These are phyloP conservation scores for Zaprionus taronus DNA, from an alignment of 1,140 invertebrate species.

Conservation along the genomic window DNA sequence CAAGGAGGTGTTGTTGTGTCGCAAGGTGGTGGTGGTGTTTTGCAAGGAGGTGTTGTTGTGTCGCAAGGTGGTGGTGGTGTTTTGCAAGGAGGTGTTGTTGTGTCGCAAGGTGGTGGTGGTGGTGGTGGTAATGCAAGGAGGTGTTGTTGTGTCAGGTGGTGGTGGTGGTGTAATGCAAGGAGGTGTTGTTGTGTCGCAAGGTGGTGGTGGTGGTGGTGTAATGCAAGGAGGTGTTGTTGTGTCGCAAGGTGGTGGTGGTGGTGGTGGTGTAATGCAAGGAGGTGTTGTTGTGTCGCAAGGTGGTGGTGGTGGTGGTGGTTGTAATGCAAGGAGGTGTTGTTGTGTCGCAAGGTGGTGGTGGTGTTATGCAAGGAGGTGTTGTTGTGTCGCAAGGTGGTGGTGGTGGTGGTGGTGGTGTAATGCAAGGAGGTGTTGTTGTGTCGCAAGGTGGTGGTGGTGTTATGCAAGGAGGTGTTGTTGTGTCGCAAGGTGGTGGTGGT, in stretches of 20 bases:
- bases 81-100: not conserved
- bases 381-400: slow-evolving; percentile 4
- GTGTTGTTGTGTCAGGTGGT: not conserved
- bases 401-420: slow-evolving; percentile 29
- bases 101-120: slow-evolving; percentile 6
- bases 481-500: slow-evolving; percentile 7
- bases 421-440: slow-evolving; percentile 21
- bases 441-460: not conserved
- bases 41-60: not conserved
- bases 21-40: slow-evolving; percentile 2
- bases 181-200: slow-evolving; percentile 2
- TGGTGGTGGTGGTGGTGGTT: slow-evolving; percentile 23
- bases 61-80: slow-evolving; percentile 11
- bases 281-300: slow-evolving; percentile 1
- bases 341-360: not conserved
- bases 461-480: not conserved
- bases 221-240: not conserved
- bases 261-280: not conserved
- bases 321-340: slow-evolving; percentile 13
- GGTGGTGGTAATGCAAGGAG: not conserved
- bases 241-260: not conserved
- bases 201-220: not conserved
- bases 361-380: not conserved
- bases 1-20: not conserved
- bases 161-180: slow-evolving; percentile 16